These are phyloP conservation scores for Enteromius treurensis DNA, from an alignment of 2,797 vertebrate genomes.

Conservation along the genomic window DNA sequence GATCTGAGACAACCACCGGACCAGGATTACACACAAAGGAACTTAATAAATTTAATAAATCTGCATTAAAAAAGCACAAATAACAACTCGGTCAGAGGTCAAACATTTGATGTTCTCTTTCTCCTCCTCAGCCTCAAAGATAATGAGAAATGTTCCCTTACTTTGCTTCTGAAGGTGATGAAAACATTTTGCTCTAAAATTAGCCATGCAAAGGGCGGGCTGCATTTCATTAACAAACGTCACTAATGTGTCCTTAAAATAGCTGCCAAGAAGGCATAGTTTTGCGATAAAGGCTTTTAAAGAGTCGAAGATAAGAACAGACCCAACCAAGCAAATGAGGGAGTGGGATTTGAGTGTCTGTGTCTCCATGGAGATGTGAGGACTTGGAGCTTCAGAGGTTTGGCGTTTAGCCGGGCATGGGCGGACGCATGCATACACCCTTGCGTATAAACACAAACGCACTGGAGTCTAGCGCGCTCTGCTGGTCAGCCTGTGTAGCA, in stretches of 20 bases:
- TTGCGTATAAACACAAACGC: constrained; percentile 4
- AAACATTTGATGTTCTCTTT: constrained; percentile 1
- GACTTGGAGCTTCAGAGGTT: constrained; percentile 39
- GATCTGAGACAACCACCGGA: constrained; percentile 25
- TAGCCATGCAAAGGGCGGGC: constrained; percentile 8
- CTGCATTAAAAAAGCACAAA: background rate
- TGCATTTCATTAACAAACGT: constrained; percentile 24
- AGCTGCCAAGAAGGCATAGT: constrained; percentile 16
- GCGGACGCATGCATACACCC: constrained; percentile 3
- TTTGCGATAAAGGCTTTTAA: constrained; percentile 33
- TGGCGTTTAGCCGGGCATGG: constrained; percentile 36
- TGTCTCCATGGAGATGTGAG: constrained; percentile 52
- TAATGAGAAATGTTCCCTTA: constrained; percentile 7
- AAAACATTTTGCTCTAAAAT: constrained; percentile 29
- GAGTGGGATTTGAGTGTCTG: constrained; percentile 43
- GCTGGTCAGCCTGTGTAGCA: constrained; percentile 44
- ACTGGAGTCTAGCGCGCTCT: constrained; percentile 58
- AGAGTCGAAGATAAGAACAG: constrained; percentile 22
- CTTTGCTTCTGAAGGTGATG: constrained; percentile 13
- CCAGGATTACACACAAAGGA: constrained; percentile 9
- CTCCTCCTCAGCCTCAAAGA: background rate
- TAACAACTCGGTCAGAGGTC: background rate
- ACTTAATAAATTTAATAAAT: background rate
- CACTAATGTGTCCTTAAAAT: constrained; percentile 42
- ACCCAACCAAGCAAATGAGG: constrained; percentile 20